Evolutionary conservation across 1,140 invertebrate species (phyloP).

Genomic region (Anastatus disparis): DNA sequence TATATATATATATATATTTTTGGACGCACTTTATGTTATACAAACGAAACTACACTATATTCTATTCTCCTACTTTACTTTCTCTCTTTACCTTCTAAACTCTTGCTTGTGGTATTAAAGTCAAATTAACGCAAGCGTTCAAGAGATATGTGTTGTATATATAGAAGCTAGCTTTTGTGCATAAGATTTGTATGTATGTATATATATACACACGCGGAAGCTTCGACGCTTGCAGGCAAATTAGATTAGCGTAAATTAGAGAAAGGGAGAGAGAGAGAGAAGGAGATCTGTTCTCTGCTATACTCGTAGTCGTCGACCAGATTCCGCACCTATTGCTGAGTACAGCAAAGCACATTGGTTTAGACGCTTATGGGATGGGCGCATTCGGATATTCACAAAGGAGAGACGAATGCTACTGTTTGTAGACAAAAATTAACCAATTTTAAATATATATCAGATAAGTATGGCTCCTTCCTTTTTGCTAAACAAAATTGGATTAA

Average conservation of each 20-base stretch:
- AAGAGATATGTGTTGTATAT: not conserved
- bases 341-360: not conserved
- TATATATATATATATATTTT: no score
- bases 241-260: constrained; percentile 65
- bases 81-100: no score
- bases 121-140: constrained; percentile 12
- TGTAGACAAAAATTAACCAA: no score
- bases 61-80: no score
- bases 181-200: no score
- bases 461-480: no score
- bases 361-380: not conserved
- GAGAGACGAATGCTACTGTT: no score
- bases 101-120: not conserved
- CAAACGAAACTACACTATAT: not conserved
- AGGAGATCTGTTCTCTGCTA: no score
- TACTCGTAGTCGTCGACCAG: constrained; percentile 54
- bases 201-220: not conserved
- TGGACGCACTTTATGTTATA: constrained; percentile 5
- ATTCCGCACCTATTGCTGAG: constrained; percentile 47
- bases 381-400: no score
- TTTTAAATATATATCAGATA: no score
- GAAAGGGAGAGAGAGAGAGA: no score
- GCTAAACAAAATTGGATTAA: no score
- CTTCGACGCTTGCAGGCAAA: constrained; percentile 42
- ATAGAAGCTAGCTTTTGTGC: not conserved